Conservation (phyloP, 2,113 vertebrate genomes). For the Glaucomys volans region DNA sequence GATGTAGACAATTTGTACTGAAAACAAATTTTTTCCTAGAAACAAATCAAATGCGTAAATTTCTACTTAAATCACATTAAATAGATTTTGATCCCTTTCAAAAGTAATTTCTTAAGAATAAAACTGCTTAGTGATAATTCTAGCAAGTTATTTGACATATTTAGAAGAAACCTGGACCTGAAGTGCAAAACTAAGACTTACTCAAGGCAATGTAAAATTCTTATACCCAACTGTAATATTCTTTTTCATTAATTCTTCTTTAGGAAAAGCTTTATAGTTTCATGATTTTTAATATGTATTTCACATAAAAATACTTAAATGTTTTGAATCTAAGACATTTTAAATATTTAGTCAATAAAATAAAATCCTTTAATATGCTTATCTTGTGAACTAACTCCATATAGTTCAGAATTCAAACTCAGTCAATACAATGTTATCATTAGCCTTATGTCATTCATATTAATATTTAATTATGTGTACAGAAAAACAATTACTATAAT, state of each 20-base stretch:
- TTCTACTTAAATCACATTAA: constrained; percentile 60
- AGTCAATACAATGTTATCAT: neutral
- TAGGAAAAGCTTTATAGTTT: neutral
- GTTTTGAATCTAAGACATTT: constrained; percentile 15
- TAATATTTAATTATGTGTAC: neutral
- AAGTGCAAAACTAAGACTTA: constrained; percentile 19
- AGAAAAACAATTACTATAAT: neutral
- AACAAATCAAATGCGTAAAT: constrained; percentile 77
- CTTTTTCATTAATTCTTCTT: constrained; percentile 8
- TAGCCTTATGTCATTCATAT: constrained; percentile 23
- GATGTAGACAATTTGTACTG: constrained; percentile 58
- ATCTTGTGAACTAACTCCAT: neutral
- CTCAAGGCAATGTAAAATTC: constrained; percentile 30
- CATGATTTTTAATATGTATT: neutral
- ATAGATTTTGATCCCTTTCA: constrained; percentile 66
- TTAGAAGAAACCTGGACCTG: constrained; percentile 18
- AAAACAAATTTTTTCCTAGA: constrained; percentile 73
- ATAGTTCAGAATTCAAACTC: constrained; percentile 17
- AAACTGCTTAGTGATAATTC: constrained; percentile 28
- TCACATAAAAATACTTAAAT: neutral
- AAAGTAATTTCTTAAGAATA: constrained; percentile 50
- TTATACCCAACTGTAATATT: constrained; percentile 76
- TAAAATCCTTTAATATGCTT: neutral
- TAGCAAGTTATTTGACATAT: constrained; percentile 48
- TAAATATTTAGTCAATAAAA: constrained; percentile 21